Percentiles rank a stretch among this genome's conserved stretches.
These are phyloP conservation scores for Rhynchomys soricoides DNA, from an alignment of 2,113 vertebrate genomes.

Conservation along the genomic window DNA sequence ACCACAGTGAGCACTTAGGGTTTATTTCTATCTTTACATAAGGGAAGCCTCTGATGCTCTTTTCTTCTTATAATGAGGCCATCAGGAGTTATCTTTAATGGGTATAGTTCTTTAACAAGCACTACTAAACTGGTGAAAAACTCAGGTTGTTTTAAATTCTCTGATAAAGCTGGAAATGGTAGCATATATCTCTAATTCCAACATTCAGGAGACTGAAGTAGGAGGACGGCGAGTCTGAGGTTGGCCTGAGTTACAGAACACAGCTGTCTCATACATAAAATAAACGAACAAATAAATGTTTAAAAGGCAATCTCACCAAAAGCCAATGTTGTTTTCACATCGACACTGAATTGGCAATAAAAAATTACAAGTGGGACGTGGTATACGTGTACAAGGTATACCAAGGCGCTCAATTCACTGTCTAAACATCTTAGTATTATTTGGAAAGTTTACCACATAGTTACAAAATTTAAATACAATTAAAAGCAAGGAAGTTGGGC, in stretches of 20 bases:
- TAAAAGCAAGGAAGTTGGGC: neutral
- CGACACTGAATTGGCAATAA: neutral
- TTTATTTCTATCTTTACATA: slow-evolving; percentile 20
- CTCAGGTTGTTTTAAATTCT: slow-evolving; percentile 16
- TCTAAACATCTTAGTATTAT: slow-evolving; percentile 30
- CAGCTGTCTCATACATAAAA: neutral
- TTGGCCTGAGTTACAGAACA: neutral
- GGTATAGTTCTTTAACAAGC: neutral
- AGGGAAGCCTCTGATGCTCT: neutral
- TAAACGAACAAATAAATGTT: neutral
- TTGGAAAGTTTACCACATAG: neutral
- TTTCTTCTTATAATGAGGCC: slow-evolving; percentile 14
- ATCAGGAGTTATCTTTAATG: neutral
- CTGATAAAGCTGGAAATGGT: neutral
- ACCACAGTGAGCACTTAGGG: neutral
- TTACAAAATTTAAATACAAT: slow-evolving; percentile 39
- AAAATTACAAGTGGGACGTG: slow-evolving; percentile 6
- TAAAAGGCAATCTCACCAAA: neutral
- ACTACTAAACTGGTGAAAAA: neutral
- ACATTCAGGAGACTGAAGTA: neutral
- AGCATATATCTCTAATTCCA: neutral
- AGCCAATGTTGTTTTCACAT: neutral
- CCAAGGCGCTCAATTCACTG: neutral
- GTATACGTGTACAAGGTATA: neutral
- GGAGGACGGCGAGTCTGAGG: neutral